A percentile compares a stretch with the other conserved stretches of the same genome.
These are phyloP conservation scores for Ectobius pallidus DNA, from an alignment of 2,888 invertebrate species.

Conservation along the genomic window DNA sequence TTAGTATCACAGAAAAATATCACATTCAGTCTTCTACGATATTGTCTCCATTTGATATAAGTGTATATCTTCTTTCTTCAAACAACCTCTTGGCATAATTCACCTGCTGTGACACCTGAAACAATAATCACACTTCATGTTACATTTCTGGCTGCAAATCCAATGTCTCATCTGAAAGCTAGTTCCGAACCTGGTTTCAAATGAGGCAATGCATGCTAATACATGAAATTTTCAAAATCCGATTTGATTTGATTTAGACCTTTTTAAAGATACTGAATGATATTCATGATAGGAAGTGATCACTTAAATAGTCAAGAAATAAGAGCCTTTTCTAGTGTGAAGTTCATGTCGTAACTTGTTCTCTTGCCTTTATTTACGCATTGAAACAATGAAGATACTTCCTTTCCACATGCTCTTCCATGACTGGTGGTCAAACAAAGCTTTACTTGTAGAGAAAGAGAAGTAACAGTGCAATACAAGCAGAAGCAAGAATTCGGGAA, in stretches of 20 bases:
- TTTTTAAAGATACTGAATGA: neutral
- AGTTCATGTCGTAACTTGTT: too few relatives aligned
- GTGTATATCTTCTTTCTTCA: constrained; percentile 79
- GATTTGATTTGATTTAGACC: neutral
- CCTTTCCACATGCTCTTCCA: too few relatives aligned
- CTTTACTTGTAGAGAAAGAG: too few relatives aligned
- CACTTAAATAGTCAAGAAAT: too few relatives aligned
- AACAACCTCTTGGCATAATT: constrained; percentile 87
- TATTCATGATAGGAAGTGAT: neutral
- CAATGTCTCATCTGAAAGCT: neutral
- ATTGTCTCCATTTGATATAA: constrained; percentile 48
- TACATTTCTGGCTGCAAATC: neutral
- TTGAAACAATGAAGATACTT: too few relatives aligned
- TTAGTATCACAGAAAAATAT: too few relatives aligned
- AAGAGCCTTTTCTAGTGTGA: too few relatives aligned
- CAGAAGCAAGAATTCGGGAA: too few relatives aligned
- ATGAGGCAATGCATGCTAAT: too few relatives aligned
- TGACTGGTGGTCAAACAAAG: too few relatives aligned
- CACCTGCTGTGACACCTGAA: constrained; percentile 76
- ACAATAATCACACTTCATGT: constrained; percentile 46
- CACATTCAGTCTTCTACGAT: constrained; percentile 38
- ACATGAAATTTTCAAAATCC: neutral
- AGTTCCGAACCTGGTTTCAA: neutral
- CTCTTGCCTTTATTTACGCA: too few relatives aligned
- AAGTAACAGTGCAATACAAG: too few relatives aligned